Evolutionary conservation across 2,888 invertebrate genomes (phyloP).

Genomic region (Helicoverpa assulta): DNA sequence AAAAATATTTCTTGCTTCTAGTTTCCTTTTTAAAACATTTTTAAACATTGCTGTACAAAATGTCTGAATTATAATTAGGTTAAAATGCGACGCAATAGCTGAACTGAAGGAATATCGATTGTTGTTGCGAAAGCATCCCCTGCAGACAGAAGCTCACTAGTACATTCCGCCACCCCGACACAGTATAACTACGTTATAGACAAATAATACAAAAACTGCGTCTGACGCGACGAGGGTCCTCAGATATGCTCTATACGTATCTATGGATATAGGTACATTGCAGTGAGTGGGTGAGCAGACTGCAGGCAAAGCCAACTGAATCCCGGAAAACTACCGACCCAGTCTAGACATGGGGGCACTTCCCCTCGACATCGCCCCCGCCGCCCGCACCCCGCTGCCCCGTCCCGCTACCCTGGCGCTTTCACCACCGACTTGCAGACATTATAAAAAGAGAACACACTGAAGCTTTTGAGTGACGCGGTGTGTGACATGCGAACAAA

Average conservation of each 20-base stretch:
- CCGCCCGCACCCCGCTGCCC: conserved; percentile 64
- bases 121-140: conserved; percentile 70
- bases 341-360: conserved; percentile 90
- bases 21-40: too few relatives aligned
- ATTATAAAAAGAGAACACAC: conserved; percentile 85
- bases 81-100: conserved; percentile 16
- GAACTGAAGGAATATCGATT: conserved; percentile 66
- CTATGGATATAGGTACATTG: conserved; percentile 80
- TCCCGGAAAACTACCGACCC: conserved; percentile 91
- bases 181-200: conserved; percentile 72
- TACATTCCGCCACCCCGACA: conserved; percentile 70
- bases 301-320: conserved; percentile 89
- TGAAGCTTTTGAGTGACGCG: conserved; percentile 83
- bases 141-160: conserved; percentile 75
- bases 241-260: conserved; percentile 77
- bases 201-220: conserved; percentile 82
- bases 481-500: conserved; percentile 80
- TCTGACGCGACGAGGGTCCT: conserved; percentile 85
- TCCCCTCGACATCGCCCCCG: conserved; percentile 74
- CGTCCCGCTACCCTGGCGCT: conserved; percentile 78
- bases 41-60: too few relatives aligned
- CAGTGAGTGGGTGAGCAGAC: conserved; percentile 89
- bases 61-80: conserved; percentile 3
- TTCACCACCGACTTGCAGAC: conserved; percentile 87
- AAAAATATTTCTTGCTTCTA: too few relatives aligned